A percentile compares a stretch with the other conserved stretches of the same genome.
Conservation (phyloP, 2,888 invertebrate species). For the Norana najaformis region DNA sequence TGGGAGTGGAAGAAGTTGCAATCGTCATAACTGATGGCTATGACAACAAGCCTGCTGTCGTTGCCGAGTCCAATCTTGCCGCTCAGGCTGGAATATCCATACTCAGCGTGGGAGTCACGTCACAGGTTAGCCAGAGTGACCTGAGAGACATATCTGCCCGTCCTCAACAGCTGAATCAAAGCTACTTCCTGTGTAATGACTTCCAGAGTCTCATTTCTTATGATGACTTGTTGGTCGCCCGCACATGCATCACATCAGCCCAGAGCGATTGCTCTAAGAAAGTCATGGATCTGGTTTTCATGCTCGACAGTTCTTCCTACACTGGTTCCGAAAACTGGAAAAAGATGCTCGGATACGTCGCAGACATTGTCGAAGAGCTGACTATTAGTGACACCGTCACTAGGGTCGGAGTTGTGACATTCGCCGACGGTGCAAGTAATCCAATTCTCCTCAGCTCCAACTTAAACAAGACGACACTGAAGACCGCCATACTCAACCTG, state of each 20-base stretch:
- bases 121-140: slow-evolving; percentile 10
- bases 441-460: slow-evolving; percentile 18
- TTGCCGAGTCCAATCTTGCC: slow-evolving; percentile 30
- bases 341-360: neutral
- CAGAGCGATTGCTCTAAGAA: slow-evolving; percentile 25
- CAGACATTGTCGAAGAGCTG: neutral
- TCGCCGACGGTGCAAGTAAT: slow-evolving; percentile 20
- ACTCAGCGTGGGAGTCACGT: slow-evolving; percentile 27
- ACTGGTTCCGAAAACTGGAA: slow-evolving; percentile 21
- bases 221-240: neutral
- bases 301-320: slow-evolving; percentile 22
- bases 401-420: slow-evolving; percentile 32
- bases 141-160: slow-evolving; percentile 25
- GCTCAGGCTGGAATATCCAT: slow-evolving; percentile 33
- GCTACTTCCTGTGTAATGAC: slow-evolving; percentile 23
- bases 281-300: slow-evolving; percentile 24
- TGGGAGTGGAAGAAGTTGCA: slow-evolving; percentile 29
- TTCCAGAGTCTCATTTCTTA: neutral
- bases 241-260: slow-evolving; percentile 2
- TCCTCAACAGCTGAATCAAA: slow-evolving; percentile 28
- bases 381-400: slow-evolving; percentile 15
- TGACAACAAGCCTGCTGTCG: slow-evolving; percentile 1
- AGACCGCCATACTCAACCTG: slow-evolving; percentile 32
- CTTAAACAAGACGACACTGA: slow-evolving; percentile 6
- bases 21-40: slow-evolving; percentile 33